phyloP scores from a whole-genome alignment of 2,113 vertebrate genomes.

The Ursus arctos region DNA sequence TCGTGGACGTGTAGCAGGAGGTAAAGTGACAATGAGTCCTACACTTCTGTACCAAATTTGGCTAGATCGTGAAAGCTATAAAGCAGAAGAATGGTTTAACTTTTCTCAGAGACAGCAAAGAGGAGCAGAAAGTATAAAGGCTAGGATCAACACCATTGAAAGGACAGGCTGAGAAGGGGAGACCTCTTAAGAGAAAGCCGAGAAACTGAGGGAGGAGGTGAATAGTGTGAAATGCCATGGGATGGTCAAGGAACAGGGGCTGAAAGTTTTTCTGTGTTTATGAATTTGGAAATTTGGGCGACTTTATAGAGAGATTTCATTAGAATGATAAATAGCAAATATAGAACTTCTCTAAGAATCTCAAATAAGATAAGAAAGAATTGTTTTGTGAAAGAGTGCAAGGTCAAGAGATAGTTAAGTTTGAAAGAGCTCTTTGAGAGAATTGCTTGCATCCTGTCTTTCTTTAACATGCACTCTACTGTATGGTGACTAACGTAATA shows the following conservation, averaged over 20 bases:
- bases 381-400: background rate
- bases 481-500: too few species aligned
- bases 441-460: background rate
- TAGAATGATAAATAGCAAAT: background rate
- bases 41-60: background rate
- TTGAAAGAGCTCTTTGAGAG: background rate
- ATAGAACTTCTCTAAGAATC: background rate
- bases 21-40: background rate
- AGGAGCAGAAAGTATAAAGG: background rate
- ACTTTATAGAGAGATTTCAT: background rate
- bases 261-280: background rate
- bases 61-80: background rate
- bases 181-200: background rate
- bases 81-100: background rate
- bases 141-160: background rate
- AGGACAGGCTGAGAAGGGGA: background rate
- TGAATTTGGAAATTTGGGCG: background rate
- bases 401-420: background rate
- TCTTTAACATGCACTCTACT: background rate
- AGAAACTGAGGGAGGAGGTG: background rate
- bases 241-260: background rate
- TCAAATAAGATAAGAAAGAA: background rate
- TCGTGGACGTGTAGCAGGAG: background rate
- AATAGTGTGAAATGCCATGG: background rate
- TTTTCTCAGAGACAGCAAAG: conserved; percentile 5